A percentile compares a stretch with the other conserved stretches of the same genome.
These are phyloP conservation scores for Crocidura indochinensis DNA, from an alignment of 2,797 vertebrate genomes.

Conservation along the genomic window DNA sequence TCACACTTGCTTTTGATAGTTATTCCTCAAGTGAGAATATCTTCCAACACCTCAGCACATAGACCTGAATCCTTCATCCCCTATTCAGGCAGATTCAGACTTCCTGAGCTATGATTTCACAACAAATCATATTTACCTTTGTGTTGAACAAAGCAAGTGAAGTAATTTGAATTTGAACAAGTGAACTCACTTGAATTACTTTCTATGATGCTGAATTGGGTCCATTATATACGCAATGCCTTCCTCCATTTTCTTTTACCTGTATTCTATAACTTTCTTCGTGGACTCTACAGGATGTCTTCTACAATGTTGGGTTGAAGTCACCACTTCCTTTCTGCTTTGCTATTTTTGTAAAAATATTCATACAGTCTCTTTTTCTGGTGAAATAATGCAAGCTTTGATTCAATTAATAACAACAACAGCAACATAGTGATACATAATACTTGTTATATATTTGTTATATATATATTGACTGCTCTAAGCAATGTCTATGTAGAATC, in stretches of 20 bases:
- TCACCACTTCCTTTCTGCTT: neutral
- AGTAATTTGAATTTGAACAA: neutral
- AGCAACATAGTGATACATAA: neutral
- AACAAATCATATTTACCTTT: neutral
- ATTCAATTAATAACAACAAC: neutral
- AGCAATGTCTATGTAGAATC: neutral
- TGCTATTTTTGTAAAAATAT: neutral
- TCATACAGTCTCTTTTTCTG: neutral
- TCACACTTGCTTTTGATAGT: neutral
- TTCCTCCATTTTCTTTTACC: rapidly evolving
- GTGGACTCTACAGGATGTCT: neutral
- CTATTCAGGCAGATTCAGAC: neutral
- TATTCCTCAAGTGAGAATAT: neutral
- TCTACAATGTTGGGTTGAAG: neutral
- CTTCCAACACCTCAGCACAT: neutral
- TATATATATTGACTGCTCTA: neutral
- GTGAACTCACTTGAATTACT: neutral
- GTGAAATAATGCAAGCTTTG: neutral
- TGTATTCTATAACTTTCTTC: neutral
- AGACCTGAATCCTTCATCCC: neutral
- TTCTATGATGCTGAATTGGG: neutral
- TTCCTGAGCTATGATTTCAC: neutral
- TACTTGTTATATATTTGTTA: neutral
- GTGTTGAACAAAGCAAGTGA: neutral
- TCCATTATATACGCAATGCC: neutral